A percentile compares a stretch with the other conserved stretches of the same genome.
These are phyloP conservation scores for Stenodera caucasica DNA, from an alignment of 2,888 invertebrate species.

Conservation along the genomic window DNA sequence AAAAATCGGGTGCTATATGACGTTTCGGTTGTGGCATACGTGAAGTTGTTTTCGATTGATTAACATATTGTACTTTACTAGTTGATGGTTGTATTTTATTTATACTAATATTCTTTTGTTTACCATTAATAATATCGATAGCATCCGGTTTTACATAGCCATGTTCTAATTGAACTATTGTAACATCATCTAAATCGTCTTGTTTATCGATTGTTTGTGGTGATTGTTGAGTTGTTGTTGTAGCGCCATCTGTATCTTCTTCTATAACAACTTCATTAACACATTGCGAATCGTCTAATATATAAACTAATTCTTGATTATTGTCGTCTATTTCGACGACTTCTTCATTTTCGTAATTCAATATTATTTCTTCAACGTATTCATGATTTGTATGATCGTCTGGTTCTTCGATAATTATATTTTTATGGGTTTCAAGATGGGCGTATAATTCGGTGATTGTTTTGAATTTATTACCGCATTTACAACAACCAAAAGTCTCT, in stretches of 20 bases:
- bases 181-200: constrained; percentile 34
- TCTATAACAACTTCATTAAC: constrained; percentile 51
- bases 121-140: constrained; percentile 25
- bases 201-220: constrained; percentile 11
- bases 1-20: constrained; percentile 53
- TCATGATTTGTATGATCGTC: background rate
- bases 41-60: constrained; percentile 28
- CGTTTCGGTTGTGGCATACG: constrained; percentile 42
- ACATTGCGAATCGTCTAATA: constrained; percentile 49
- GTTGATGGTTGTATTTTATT: constrained; percentile 23
- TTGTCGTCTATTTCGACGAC: constrained; percentile 36
- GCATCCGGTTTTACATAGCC: constrained; percentile 50
- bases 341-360: constrained; percentile 23
- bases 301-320: constrained; percentile 48
- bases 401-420: constrained; percentile 28
- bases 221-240: constrained; percentile 11
- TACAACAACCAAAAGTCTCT: constrained; percentile 48
- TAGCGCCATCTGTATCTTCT: constrained; percentile 37
- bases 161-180: constrained; percentile 51
- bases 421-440: constrained; percentile 49
- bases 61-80: constrained; percentile 15
- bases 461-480: constrained; percentile 45
- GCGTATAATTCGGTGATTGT: constrained; percentile 46
- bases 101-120: constrained; percentile 9
- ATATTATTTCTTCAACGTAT: background rate